A percentile compares a stretch with the other conserved stretches of the same genome.
These are phyloP conservation scores for Pardalotus punctatus DNA, from an alignment of 2,113 vertebrate genomes.

Conservation along the genomic window DNA sequence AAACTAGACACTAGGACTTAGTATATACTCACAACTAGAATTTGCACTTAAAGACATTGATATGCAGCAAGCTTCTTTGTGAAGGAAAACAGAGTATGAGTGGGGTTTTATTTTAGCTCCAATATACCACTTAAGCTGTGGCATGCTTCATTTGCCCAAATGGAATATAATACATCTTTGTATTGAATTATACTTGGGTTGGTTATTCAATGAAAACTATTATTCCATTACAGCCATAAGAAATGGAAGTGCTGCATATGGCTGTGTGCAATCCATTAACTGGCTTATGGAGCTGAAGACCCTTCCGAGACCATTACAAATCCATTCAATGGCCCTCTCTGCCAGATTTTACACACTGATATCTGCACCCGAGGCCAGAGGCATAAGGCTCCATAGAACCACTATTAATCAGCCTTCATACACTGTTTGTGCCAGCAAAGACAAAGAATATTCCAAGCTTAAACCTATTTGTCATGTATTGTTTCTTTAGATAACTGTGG, in stretches of 20 bases:
- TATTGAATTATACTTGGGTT: constrained; percentile 30
- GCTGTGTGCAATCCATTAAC: constrained; percentile 35
- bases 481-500: background rate
- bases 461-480: background rate
- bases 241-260: constrained; percentile 7
- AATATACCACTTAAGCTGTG: background rate
- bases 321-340: background rate
- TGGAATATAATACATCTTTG: background rate
- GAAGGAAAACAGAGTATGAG: background rate
- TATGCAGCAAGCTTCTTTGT: background rate
- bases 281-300: background rate
- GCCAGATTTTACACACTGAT: background rate
- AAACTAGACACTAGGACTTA: background rate
- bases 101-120: background rate
- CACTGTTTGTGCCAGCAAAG: background rate
- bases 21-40: background rate
- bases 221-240: background rate
- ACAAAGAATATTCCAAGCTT: background rate
- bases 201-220: constrained; percentile 57
- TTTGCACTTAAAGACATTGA: background rate
- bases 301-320: constrained; percentile 34
- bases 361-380: background rate
- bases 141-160: background rate
- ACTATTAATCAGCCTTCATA: background rate
- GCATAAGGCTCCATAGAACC: background rate